A percentile compares a stretch with the other conserved stretches of the same genome.
phyloP scores from a whole-genome alignment of 2,888 invertebrate genomes.

The Charanyca ferruginea region DNA sequence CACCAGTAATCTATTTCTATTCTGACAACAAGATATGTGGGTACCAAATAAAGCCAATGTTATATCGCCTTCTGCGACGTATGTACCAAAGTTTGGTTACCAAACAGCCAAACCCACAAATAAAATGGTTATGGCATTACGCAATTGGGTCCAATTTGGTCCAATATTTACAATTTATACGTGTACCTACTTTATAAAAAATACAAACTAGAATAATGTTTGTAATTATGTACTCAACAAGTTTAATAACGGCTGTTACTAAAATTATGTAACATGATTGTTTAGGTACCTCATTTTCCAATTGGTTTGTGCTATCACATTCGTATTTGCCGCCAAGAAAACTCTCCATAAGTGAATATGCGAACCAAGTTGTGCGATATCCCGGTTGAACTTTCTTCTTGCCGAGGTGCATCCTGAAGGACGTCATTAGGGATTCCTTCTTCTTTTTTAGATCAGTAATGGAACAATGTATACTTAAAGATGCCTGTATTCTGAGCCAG shows the following conservation, averaged over 20 bases:
- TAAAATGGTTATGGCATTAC: slow-evolving; percentile 54
- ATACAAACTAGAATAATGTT: too few species aligned
- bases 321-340: slow-evolving; percentile 86
- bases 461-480: slow-evolving; percentile 76
- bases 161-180: slow-evolving; percentile 59
- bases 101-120: slow-evolving; percentile 52
- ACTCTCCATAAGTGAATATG: slow-evolving; percentile 84
- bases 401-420: slow-evolving; percentile 80
- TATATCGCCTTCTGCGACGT: background rate
- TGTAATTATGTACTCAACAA: background rate
- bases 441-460: slow-evolving; percentile 84
- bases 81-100: slow-evolving; percentile 46
- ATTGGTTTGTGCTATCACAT: slow-evolving; percentile 79
- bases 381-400: slow-evolving; percentile 76
- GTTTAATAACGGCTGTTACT: background rate
- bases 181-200: too few species aligned
- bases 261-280: slow-evolving; percentile 3
- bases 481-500: slow-evolving; percentile 83
- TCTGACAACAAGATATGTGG: slow-evolving; percentile 6
- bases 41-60: slow-evolving; percentile 28
- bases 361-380: slow-evolving; percentile 85
- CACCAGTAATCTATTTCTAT: background rate
- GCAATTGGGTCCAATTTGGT: slow-evolving; percentile 67
- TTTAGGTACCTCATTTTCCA: slow-evolving; percentile 83
- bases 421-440: slow-evolving; percentile 87